Conservation (phyloP, 2,797 vertebrate species). For the Acanthiza pusilla region DNA sequence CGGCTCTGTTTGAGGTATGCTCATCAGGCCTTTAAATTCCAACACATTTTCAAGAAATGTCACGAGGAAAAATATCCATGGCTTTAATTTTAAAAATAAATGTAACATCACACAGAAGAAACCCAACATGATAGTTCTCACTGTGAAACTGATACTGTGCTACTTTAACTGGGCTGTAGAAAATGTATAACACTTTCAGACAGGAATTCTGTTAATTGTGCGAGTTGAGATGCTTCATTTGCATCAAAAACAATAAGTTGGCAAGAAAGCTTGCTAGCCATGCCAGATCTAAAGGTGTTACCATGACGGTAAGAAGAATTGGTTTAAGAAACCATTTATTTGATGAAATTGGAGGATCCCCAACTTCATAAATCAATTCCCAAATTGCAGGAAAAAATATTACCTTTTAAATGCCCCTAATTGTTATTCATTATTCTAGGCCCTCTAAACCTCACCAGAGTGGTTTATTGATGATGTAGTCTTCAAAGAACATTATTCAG, state of each 20-base stretch:
- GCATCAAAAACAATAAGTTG: constrained; percentile 61
- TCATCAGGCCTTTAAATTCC: background rate
- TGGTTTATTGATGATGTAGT: constrained; percentile 68
- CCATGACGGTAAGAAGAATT: constrained; percentile 52
- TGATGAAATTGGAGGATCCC: constrained; percentile 70
- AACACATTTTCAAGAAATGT: background rate
- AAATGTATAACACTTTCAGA: background rate
- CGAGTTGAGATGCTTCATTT: constrained; percentile 53
- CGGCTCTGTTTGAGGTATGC: background rate
- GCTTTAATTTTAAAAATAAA: background rate
- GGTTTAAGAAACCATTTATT: constrained; percentile 71
- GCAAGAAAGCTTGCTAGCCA: background rate
- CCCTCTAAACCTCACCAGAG: constrained; percentile 60
- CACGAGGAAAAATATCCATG: background rate
- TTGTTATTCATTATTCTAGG: constrained; percentile 76
- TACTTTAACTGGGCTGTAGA: background rate
- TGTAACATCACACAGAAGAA: background rate
- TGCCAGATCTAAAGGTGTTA: constrained; percentile 58
- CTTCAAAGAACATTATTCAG: constrained; percentile 69
- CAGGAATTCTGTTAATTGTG: constrained; percentile 41
- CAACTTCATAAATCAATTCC: constrained; percentile 73
- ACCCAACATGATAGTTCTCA: background rate
- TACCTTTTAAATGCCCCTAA: constrained; percentile 73
- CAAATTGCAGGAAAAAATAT: constrained; percentile 69
- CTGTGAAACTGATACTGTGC: background rate